Percentiles rank a stretch among this genome's conserved stretches.
Evolutionary conservation across 2,797 vertebrate genomes (phyloP).

Genomic region (Acanthiza pusilla): DNA sequence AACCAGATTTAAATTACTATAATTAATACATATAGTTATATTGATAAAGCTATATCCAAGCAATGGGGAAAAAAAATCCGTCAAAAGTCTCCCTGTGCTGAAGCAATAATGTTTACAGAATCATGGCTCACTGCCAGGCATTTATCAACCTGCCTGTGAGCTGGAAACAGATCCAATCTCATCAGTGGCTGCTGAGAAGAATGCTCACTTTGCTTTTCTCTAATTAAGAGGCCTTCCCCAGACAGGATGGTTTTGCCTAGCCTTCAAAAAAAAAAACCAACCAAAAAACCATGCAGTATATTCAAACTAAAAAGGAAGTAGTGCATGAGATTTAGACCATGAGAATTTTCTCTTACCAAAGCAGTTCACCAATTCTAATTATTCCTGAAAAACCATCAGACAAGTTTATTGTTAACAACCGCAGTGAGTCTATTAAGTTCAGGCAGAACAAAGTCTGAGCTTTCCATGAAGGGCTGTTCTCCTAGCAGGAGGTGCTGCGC

Average conservation of each 20-base stretch:
- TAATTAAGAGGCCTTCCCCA: neutral
- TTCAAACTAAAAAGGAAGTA: neutral
- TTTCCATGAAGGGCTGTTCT: neutral
- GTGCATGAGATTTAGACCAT: neutral
- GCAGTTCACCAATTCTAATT: neutral
- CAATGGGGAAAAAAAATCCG: neutral
- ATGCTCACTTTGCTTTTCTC: neutral
- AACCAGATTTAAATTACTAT: neutral
- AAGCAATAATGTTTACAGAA: neutral
- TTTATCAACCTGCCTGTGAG: neutral
- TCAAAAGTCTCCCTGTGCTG: neutral
- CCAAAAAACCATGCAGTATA: neutral
- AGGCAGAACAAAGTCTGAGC: neutral
- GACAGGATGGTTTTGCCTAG: neutral
- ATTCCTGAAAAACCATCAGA: neutral
- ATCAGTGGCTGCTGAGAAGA: neutral
- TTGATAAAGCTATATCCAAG: neutral
- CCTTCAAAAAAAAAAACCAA: neutral
- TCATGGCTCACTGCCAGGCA: neutral
- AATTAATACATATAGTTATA: neutral
- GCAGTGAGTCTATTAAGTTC: neutral
- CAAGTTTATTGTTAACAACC: neutral
- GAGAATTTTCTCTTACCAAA: neutral
- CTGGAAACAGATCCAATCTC: neutral
- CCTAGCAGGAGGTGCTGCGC: neutral